phyloP scores from a whole-genome alignment of 2,888 invertebrate genomes.

The Spilosoma lubricipeda region DNA sequence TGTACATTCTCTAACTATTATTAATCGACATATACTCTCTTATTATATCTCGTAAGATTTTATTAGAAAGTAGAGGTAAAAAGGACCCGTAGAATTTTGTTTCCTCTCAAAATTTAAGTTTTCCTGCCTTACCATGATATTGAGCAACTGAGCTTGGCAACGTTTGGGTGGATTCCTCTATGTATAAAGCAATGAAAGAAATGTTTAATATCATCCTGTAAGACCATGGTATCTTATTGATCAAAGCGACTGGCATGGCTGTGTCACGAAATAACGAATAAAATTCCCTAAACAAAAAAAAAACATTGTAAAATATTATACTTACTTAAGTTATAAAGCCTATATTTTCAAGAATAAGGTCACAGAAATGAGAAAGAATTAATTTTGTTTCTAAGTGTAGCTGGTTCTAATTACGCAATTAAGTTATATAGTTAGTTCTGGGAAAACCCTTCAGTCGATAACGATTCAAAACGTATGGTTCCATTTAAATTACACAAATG shows the following conservation, averaged over 20 bases:
- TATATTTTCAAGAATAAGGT: neutral
- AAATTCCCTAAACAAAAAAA: neutral
- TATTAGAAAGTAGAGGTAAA: neutral
- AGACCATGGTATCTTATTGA: neutral
- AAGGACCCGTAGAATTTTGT: neutral
- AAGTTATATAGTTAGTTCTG: neutral
- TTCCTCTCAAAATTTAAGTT: neutral
- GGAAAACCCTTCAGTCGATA: conserved; percentile 11
- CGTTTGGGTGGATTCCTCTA: neutral
- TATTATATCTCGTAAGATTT: neutral
- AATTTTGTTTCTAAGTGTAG: neutral
- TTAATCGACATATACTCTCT: neutral
- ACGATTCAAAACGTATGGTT: conserved; percentile 51
- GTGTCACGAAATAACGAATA: neutral
- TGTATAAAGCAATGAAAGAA: neutral
- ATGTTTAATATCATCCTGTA: too few relatives aligned
- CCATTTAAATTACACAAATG: conserved; percentile 50
- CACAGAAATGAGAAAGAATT: neutral
- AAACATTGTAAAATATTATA: neutral
- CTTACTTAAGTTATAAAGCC: neutral
- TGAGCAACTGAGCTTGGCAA: neutral
- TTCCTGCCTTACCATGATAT: neutral
- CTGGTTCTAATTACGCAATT: neutral
- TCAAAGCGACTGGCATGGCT: too few relatives aligned
- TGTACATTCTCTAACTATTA: neutral